Conservation (phyloP, 1,140 invertebrate genomes). For the Subanguina moxae region DNA sequence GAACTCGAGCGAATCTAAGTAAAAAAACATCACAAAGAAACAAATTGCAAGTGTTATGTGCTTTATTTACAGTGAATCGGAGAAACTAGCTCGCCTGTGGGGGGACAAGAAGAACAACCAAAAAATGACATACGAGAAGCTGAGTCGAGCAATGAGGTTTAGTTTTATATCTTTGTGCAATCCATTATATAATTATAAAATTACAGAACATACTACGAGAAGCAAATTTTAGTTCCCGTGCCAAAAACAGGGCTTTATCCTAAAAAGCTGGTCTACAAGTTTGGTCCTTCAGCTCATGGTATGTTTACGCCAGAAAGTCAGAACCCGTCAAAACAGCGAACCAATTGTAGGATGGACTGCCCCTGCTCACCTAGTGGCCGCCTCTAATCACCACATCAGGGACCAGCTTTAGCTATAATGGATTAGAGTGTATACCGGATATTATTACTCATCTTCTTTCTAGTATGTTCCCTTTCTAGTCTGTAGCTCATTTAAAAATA, state of each 20-base stretch:
- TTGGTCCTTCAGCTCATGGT: constrained; percentile 60
- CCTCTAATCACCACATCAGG: not conserved
- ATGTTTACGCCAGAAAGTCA: constrained; percentile 33
- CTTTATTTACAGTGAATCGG: constrained; percentile 64
- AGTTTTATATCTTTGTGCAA: not conserved
- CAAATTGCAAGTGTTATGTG: too few relatives aligned
- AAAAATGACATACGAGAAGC: constrained; percentile 87
- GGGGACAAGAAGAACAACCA: constrained; percentile 78
- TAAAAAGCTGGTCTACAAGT: constrained; percentile 65
- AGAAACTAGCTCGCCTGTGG: constrained; percentile 82
- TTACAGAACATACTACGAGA: constrained; percentile 63
- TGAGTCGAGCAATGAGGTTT: constrained; percentile 81
- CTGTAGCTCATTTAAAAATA: too few relatives aligned
- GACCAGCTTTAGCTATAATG: not conserved
- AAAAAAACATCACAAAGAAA: too few relatives aligned
- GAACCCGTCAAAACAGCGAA: not conserved
- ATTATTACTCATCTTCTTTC: too few relatives aligned
- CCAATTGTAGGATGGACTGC: not conserved
- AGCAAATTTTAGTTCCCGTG: constrained; percentile 62
- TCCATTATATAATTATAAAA: not conserved
- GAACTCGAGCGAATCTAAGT: too few relatives aligned
- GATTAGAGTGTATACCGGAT: too few relatives aligned
- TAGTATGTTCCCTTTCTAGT: too few relatives aligned
- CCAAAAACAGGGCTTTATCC: constrained; percentile 64
- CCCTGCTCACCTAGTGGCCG: not conserved